phyloP scores from a whole-genome alignment of 2,888 invertebrate genomes.

The Cremastobaeus sp. region DNA sequence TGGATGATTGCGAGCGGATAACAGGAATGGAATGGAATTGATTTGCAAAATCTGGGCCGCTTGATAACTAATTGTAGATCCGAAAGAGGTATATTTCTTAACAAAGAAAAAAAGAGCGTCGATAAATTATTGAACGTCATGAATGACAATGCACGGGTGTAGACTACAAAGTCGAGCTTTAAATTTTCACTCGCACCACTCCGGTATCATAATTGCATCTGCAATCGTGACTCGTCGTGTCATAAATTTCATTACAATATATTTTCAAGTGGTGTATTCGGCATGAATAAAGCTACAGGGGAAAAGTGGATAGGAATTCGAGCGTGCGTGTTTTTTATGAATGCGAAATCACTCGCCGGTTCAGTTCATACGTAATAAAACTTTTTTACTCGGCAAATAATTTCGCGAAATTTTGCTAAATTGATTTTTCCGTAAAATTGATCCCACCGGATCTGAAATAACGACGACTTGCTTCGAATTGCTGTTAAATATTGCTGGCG shows the following conservation, averaged over 20 bases:
- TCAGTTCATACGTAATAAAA: too few species aligned
- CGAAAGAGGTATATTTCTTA: too few species aligned
- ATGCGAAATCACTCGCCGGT: too few species aligned
- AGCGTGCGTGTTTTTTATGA: conserved; percentile 1
- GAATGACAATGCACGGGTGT: conserved; percentile 41
- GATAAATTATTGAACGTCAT: conserved; percentile 34
- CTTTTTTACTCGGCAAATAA: too few species aligned
- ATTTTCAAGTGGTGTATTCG: conserved; percentile 32
- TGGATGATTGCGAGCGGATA: too few species aligned
- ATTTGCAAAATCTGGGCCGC: too few species aligned
- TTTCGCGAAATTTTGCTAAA: too few species aligned
- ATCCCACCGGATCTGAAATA: too few species aligned
- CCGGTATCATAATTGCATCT: conserved; percentile 65
- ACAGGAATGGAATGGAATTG: too few species aligned
- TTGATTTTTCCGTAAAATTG: too few species aligned
- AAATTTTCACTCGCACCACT: conserved; percentile 53
- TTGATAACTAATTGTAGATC: too few species aligned
- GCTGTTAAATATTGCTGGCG: too few species aligned
- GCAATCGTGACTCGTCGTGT: conserved; percentile 59
- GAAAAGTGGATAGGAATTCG: neutral
- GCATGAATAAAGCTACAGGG: conserved; percentile 15
- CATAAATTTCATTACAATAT: conserved; percentile 56
- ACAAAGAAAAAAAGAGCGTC: conserved; percentile 31
- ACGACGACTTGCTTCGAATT: neutral
- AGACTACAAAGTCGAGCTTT: conserved; percentile 28